Evolutionary conservation across 1,140 invertebrate genomes (phyloP).

Genomic region (Drosophila oshimai): DNA sequence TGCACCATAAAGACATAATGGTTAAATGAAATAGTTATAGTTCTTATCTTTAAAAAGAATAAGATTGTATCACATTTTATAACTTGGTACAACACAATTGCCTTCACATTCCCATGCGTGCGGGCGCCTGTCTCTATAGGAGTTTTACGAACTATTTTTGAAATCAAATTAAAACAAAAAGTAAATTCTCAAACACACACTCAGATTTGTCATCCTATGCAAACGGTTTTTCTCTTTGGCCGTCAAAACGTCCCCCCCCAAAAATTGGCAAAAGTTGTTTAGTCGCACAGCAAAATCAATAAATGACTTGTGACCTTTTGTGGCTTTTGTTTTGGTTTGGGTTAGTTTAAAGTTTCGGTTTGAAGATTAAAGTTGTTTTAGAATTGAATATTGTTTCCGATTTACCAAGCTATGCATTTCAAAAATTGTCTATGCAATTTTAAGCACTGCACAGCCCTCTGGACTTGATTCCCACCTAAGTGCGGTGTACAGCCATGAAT

Average conservation of each 20-base stretch:
- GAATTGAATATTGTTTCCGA: background rate
- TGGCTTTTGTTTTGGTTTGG: conserved; percentile 8
- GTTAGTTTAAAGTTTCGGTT: conserved; percentile 19
- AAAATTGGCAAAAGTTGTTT: conserved; percentile 49
- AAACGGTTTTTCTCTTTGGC: background rate
- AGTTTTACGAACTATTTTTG: conserved; percentile 41
- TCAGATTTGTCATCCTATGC: conserved; percentile 23
- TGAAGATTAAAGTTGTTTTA: background rate
- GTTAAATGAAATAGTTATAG: background rate
- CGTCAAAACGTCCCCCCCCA: background rate
- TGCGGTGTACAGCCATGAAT: conserved; percentile 59
- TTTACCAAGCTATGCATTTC: background rate
- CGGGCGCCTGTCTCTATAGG: background rate
- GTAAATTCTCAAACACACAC: conserved; percentile 39
- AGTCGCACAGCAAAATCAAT: conserved; percentile 60
- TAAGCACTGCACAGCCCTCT: background rate
- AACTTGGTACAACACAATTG: no score
- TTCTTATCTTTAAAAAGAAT: background rate
- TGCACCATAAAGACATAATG: conserved; percentile 12
- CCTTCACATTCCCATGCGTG: background rate
- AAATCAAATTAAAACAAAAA: conserved; percentile 64
- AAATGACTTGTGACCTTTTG: conserved; percentile 48
- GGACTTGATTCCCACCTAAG: conserved; percentile 17
- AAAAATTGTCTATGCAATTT: background rate
- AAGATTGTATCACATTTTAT: no score